These are phyloP conservation scores for Parnassius glacialis DNA, from an alignment of 2,888 invertebrate species.

Conservation along the genomic window DNA sequence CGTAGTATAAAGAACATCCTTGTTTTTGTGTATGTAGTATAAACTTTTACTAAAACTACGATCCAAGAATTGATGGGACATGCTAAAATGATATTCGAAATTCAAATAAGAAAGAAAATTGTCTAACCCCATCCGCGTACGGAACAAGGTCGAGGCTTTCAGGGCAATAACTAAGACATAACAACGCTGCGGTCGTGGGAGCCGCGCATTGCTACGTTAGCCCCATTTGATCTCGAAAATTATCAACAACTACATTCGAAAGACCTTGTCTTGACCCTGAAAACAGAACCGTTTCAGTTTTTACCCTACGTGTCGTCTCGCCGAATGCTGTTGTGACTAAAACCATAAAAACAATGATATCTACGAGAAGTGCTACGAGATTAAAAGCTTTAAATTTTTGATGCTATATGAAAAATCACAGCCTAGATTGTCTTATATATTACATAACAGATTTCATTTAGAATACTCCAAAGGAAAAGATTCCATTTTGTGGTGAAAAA, in stretches of 20 bases:
- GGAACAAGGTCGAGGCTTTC: slow-evolving; percentile 52
- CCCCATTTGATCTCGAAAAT: slow-evolving; percentile 35
- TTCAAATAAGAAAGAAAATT: slow-evolving; percentile 27
- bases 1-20: too few species aligned
- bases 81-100: too few species aligned
- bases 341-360: slow-evolving; percentile 22
- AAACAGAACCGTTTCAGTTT: slow-evolving; percentile 36
- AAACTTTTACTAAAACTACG: too few species aligned
- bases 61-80: too few species aligned
- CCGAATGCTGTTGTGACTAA: slow-evolving; percentile 14
- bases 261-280: slow-evolving; percentile 74
- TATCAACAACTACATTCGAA: slow-evolving; percentile 37
- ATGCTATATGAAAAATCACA: slow-evolving; percentile 8
- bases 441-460: slow-evolving; percentile 13
- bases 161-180: slow-evolving; percentile 59
- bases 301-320: slow-evolving; percentile 18
- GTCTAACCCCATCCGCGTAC: slow-evolving; percentile 33
- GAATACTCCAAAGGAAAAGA: background rate
- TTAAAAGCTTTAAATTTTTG: slow-evolving; percentile 16
- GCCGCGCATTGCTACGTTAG: slow-evolving; percentile 38
- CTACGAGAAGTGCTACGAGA: slow-evolving; percentile 21
- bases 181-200: slow-evolving; percentile 44
- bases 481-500: slow-evolving; percentile 11
- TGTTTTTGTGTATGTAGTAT: too few species aligned
- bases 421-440: background rate